phyloP scores from a whole-genome alignment of 2,888 invertebrate genomes.

The Parnassius apollo region DNA sequence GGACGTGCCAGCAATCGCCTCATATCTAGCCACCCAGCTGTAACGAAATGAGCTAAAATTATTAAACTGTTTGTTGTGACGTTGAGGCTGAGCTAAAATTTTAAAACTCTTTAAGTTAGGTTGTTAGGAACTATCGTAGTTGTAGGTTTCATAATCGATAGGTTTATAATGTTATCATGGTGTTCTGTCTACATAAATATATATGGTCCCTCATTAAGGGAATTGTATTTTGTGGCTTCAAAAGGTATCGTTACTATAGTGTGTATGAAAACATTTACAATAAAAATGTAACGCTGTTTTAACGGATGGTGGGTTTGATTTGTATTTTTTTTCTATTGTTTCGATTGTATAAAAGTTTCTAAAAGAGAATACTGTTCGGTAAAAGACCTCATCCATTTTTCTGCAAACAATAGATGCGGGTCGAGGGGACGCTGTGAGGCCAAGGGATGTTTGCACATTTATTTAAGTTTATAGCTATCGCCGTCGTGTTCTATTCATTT shows the following conservation, averaged over 20 bases:
- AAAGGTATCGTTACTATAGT: too few species aligned
- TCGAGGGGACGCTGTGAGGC: conserved; percentile 19
- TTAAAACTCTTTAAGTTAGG: too few species aligned
- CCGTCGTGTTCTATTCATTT: neutral
- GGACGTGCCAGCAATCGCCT: too few species aligned
- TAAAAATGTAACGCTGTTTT: neutral
- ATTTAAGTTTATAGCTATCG: conserved; percentile 15
- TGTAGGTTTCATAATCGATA: too few species aligned
- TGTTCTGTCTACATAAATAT: too few species aligned
- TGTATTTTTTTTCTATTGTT: conserved; percentile 2
- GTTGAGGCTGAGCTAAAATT: too few species aligned
- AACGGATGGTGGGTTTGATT: neutral
- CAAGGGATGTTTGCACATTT: conserved; percentile 20
- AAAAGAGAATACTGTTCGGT: conserved; percentile 15
- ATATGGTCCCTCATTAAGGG: too few species aligned
- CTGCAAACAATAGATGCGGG: conserved; percentile 27
- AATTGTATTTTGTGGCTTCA: neutral
- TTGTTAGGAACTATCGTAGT: too few species aligned
- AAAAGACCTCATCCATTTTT: conserved; percentile 21
- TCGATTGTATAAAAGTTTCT: conserved; percentile 13
- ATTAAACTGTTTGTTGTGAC: too few species aligned
- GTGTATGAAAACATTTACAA: neutral
- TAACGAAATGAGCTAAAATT: too few species aligned
- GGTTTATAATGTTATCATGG: too few species aligned
- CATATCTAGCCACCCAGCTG: too few species aligned